A percentile compares a stretch with the other conserved stretches of the same genome.
These are phyloP conservation scores for Pogonomyrmex californicus DNA, from an alignment of 1,140 invertebrate genomes.

Conservation along the genomic window DNA sequence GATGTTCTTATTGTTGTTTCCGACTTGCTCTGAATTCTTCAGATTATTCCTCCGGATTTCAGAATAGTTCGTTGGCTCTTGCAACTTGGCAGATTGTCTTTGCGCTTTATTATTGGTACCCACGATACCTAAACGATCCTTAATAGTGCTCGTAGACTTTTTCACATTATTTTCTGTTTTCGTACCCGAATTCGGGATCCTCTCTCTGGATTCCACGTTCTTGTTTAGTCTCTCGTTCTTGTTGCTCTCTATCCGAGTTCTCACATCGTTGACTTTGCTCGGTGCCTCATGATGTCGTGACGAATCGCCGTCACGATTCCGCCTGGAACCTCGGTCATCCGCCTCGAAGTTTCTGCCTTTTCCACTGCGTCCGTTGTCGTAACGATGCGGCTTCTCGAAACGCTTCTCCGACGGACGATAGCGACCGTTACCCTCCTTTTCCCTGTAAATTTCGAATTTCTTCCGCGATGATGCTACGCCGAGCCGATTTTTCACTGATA, in stretches of 20 bases:
- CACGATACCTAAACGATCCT: constrained; percentile 78
- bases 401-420: constrained; percentile 71
- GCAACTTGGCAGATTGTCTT: constrained; percentile 82
- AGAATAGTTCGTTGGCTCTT: constrained; percentile 68
- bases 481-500: constrained; percentile 83
- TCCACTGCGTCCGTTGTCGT: constrained; percentile 57
- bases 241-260: constrained; percentile 73
- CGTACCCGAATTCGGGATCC: constrained; percentile 42
- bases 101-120: constrained; percentile 73
- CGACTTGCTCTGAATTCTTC: constrained; percentile 70
- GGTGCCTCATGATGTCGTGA: constrained; percentile 48
- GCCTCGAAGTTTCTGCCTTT: constrained; percentile 64
- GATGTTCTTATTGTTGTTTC: constrained; percentile 84
- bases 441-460: constrained; percentile 77
- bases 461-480: constrained; percentile 77
- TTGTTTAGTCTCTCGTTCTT: constrained; percentile 68
- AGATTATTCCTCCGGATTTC: constrained; percentile 35
- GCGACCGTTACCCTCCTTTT: constrained; percentile 65
- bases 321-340: constrained; percentile 65
- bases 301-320: constrained; percentile 59
- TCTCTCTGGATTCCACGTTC: constrained; percentile 60
- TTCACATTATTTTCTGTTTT: constrained; percentile 57
- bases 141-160: constrained; percentile 73
- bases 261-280: constrained; percentile 72
- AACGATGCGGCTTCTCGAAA: constrained; percentile 60